Conservation (phyloP, 1,140 invertebrate species). For the Melitaea cinxia region DNA sequence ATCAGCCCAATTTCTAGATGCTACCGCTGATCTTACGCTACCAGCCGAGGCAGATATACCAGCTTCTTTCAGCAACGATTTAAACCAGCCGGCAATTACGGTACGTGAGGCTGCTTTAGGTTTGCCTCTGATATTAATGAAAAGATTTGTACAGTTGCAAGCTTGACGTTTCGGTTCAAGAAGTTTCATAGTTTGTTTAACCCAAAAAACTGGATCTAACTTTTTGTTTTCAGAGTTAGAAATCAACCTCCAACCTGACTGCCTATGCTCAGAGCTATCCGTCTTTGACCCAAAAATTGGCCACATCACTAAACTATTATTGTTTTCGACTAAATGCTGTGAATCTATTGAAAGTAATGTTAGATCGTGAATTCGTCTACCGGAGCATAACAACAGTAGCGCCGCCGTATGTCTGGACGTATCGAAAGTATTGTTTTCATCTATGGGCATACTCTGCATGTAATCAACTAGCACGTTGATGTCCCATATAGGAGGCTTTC, state of each 20-base stretch:
- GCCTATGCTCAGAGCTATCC: conserved; percentile 1
- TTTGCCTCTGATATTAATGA: background rate
- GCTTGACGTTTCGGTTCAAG: background rate
- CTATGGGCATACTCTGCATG: background rate
- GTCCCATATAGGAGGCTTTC: conserved; percentile 23
- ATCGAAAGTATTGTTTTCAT: conserved; percentile 9
- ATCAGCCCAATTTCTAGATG: no score
- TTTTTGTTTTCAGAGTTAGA: background rate
- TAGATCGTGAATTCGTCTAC: conserved; percentile 24
- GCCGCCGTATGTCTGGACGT: conserved; percentile 14
- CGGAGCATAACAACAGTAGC: conserved; percentile 17
- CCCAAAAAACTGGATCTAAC: background rate
- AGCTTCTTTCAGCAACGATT: conserved; percentile 10
- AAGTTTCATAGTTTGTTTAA: background rate
- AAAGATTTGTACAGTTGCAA: background rate
- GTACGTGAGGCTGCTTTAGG: conserved; percentile 13
- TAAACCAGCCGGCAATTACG: conserved; percentile 31
- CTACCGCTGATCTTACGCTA: no score
- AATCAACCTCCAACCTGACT: conserved; percentile 1
- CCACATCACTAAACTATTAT: conserved; percentile 15
- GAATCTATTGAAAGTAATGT: conserved; percentile 7
- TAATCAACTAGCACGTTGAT: conserved; percentile 41
- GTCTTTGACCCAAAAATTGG: conserved; percentile 18
- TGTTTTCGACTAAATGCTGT: background rate
- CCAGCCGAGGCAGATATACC: conserved; percentile 19